Base-by-base conservation (phyloP, 2,888 invertebrate genomes). In the Melipona bicolor region DNA sequence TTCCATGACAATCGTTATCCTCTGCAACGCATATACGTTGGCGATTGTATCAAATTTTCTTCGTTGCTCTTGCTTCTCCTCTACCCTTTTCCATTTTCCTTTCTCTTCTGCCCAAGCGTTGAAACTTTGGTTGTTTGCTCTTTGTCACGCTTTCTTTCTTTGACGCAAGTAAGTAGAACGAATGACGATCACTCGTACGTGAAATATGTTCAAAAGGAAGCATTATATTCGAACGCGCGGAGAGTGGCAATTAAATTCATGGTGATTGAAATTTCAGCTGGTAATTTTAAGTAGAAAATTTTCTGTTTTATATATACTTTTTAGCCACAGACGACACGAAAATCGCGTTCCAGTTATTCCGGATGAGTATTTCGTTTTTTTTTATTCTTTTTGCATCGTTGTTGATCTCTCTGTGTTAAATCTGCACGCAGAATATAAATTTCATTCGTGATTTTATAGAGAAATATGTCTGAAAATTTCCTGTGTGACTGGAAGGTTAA, bases 41-140 rank as follows among this genome's bases (percentile, higher is more conserved):
- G 49, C 61, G 27, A 27, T 27, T 24, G 62, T 76, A 71, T 67
- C 61, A 67, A 67, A 71, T 43, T 32, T 50, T 54, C 27, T 64
- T 59, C 71, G 15, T 59, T 36, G 50, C 76, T 27, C 43, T 56
- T 50, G 24, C 21, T 49, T 24, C 21, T 36, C 19, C 17, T 17
- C 15, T 67, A 1, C 9, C 5, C 36, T 36, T 9, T 36, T 36
- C 36, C 5, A 3, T 15, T 15, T n/a, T 21, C 5, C 24, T 17
- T 43, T 43, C 9, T 43, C 43, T 11, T 43, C 71, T 68, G 56
- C 68, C 68, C 11, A 6, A n/a, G 19, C 3, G 1, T 13, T 9
- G 1, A 21, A 27, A 21, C 32, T 59, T 77, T 52, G 19, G 19
- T 13, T 52, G 32, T 13, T 27, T 67, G 5, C 43, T 43, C 1